Evolutionary conservation across 2,113 vertebrate genomes (phyloP).

Genomic region (Ascaphus truei): DNA sequence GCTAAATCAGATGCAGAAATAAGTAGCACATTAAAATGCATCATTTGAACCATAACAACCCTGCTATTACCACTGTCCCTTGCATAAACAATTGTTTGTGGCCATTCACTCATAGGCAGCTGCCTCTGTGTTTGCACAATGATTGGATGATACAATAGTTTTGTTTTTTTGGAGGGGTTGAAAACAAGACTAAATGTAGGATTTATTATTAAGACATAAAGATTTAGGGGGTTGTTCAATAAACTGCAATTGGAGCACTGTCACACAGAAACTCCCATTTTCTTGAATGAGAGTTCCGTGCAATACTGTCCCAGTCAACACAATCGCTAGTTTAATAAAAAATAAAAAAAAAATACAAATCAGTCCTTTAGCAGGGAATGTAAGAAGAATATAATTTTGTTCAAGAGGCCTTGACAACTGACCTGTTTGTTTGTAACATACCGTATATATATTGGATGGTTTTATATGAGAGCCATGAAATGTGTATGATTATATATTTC

Average conservation of each 20-base stretch:
- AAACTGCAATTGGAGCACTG: no score
- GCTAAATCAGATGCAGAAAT: no score
- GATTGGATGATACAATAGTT: neutral
- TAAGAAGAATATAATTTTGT: neutral
- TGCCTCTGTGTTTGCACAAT: neutral
- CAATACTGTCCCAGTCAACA: no score
- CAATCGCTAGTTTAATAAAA: no score
- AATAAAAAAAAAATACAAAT: no score
- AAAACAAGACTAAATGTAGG: neutral
- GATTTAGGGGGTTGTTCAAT: no score
- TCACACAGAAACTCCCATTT: no score
- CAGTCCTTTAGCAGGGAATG: neutral
- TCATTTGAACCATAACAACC: no score
- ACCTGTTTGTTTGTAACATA: neutral
- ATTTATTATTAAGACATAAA: neutral
- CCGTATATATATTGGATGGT: no score
- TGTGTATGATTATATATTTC: neutral
- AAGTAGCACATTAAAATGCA: no score
- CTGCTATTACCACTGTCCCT: no score
- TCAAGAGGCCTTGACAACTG: neutral
- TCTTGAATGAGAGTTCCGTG: no score
- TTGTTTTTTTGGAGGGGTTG: constrained; percentile 9
- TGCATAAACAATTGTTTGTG: neutral
- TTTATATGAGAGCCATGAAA: neutral
- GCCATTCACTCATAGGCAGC: neutral